Base-by-base conservation (phyloP, 2,113 vertebrate species). In the Ascaphus truei region DNA sequence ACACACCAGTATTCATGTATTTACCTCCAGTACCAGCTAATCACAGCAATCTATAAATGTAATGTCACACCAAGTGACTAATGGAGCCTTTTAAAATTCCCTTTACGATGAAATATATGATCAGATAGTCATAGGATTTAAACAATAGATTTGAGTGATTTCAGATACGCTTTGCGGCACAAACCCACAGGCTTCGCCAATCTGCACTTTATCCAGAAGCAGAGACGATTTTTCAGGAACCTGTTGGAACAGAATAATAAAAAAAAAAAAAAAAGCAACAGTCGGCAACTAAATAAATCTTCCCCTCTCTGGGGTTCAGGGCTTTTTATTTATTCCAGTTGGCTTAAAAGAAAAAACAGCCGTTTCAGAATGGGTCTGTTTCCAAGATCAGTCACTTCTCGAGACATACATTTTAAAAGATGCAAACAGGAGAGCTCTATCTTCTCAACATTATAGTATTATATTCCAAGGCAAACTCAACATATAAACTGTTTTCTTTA, bases 71-170 rank as follows among this genome's bases (percentile, higher is more conserved):
- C 41, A 48, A 31, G 30, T 62, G 43, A 62, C 31, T 48, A 47
- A 62, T 62, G 43, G 47, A 48, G 25, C 39, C 60, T 47, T 33
- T 62, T 33, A 62, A 62, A 62, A 48, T 48, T 29, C 33, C 26
- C 26, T 31, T 8, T 15, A 33, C 18, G n/a, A 31, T 48, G 60
- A 62, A 62, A 62, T 62, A 62, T 62, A 62, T 23, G 27, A 48
- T 62, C 29, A 48, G 60, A 62, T 48, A 62, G 26, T 33, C 43
- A 48, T 47, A 62, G 41, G 60, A 62, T 33, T 48, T 33, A 20
- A 48, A 62, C 43, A 62, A 62, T 48, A 48, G 60, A 62, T 47
- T 48, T 47, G 33, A 62, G 48, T 62, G 60, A 61, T 62, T 62
- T 62, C 41, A 47, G 41, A 62, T 62, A 47, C n/a, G 41, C 41